phyloP scores from a whole-genome alignment of 2,113 vertebrate species.

The Eretmochelys imbricata region DNA sequence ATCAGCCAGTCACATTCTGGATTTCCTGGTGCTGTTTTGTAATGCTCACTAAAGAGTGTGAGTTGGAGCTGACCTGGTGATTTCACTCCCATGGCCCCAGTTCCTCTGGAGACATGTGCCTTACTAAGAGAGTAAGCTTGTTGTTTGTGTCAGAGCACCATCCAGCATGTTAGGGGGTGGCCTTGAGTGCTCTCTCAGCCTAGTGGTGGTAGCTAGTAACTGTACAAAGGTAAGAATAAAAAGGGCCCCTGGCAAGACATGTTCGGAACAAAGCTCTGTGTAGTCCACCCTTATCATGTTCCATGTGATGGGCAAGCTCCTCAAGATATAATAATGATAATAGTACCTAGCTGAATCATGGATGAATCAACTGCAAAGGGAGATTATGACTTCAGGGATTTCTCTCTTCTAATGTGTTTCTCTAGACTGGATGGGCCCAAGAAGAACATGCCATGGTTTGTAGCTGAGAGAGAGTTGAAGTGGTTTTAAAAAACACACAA shows the following conservation, averaged over 20 bases:
- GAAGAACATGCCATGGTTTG: neutral
- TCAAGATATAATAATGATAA: neutral
- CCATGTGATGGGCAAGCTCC: neutral
- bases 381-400: neutral
- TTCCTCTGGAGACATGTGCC: neutral
- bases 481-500: neutral
- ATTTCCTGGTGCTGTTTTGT: neutral
- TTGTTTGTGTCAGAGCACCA: neutral
- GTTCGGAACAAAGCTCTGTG: neutral
- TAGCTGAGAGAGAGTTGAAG: neutral
- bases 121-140: neutral
- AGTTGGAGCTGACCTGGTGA: fast-evolving
- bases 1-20: neutral
- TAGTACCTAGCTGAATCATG: neutral
- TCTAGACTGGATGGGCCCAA: neutral
- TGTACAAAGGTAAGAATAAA: neutral
- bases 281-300: neutral
- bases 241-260: neutral
- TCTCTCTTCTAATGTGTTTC: neutral
- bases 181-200: neutral
- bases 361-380: fast-evolving
- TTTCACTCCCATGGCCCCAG: neutral
- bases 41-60: fast-evolving
- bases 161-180: neutral
- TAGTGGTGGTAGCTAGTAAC: neutral